Evolutionary conservation across 2,888 invertebrate genomes (phyloP), one percentile per base, ranked within the genome.

Genomic region (Lasioglossum zephyrum): DNA sequence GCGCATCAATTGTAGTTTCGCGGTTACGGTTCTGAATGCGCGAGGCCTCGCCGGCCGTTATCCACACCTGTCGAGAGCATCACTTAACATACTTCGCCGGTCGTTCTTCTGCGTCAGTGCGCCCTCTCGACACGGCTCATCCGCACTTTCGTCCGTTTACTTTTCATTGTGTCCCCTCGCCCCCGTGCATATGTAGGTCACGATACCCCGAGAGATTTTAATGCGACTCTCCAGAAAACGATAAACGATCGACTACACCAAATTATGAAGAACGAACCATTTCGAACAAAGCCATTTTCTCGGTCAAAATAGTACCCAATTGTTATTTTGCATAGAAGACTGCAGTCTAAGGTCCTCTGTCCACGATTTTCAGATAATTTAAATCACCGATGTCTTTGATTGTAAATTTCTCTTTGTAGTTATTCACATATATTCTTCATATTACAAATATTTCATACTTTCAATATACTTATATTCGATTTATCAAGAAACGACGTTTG

Each of bases 61-160:
- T 87, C 79, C 87, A 87, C 91, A 89, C 89, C 88, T 88, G 90
- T 90, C 89, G 80, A 83, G 86, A 87, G 90, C 87, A 77, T 85
- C 85, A 87, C 91, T 92, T 90, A 92, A 92, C 92, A 92, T 87
- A 91, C 90, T 91, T 91, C 88, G 87, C 77, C 87, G 79, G 86
- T 79, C 86, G 88, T 91, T 90, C 89, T 88, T 88, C 88, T 79
- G 87, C 86, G 86, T 84, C 87, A 81, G 87, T 80, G 76, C 69
- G 66, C 76, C 63, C 75, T 63, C 88, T 88, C 84, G 77, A 87
- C 87, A 44, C 73, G 69, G 77, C 85, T 81, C 72, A 74, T 87
- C 89, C 66, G 80, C 81, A 77, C 79, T 83, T 89, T 63, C 69
- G 75, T 86, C 74, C 76, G 87, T 89, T 84, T 89, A 79, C 89